Conservation (phyloP, 2,797 vertebrate genomes). For the Poeciliopsis presidionis region DNA sequence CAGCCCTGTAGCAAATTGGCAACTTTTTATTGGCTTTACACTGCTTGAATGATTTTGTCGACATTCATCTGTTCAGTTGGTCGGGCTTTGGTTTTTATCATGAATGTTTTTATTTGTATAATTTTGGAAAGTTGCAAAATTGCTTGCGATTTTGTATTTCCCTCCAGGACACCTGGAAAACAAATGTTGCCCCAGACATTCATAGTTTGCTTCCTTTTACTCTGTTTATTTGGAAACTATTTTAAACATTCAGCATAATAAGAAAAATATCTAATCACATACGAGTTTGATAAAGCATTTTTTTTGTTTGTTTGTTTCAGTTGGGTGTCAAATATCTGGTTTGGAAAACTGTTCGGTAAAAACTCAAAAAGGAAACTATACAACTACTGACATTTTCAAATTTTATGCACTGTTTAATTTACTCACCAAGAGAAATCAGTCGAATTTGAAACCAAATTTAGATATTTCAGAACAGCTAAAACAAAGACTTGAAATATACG, state of each 20-base stretch:
- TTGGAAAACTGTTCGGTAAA: not conserved
- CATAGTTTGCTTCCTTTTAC: not conserved
- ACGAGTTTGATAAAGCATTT: not conserved
- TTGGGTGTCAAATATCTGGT: not conserved
- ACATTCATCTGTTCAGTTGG: not conserved
- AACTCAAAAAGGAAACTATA: not conserved
- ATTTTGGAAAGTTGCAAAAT: not conserved
- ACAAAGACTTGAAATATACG: slow-evolving; percentile 14
- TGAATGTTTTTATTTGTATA: not conserved
- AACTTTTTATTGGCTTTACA: not conserved
- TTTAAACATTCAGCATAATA: not conserved
- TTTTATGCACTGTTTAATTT: not conserved
- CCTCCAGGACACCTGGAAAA: not conserved
- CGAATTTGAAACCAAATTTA: not conserved
- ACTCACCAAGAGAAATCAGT: not conserved
- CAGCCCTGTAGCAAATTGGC: not conserved
- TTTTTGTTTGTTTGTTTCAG: not conserved
- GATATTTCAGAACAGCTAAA: not conserved
- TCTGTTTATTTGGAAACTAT: not conserved
- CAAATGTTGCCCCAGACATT: not conserved
- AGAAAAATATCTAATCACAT: not conserved
- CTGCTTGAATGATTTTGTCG: not conserved
- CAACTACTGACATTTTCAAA: not conserved
- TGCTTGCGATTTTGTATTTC: not conserved
- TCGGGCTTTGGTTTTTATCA: not conserved